These are phyloP conservation scores for Actinopyga echinites DNA, from an alignment of 53 echinoderm and acorn worm species.

Conservation along the genomic window DNA sequence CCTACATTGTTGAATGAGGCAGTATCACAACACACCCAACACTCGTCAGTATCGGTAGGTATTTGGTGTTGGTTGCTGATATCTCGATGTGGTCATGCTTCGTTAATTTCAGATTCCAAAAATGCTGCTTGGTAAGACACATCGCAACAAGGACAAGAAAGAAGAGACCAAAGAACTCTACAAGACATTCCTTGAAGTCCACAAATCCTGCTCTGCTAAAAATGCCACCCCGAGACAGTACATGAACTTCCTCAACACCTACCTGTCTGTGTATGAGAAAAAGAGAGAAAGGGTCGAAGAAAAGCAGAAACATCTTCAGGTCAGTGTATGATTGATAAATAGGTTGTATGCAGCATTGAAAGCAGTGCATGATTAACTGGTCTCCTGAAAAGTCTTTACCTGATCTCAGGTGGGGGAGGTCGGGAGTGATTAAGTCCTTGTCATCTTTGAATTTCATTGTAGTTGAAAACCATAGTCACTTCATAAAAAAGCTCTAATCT, in stretches of 20 bases:
- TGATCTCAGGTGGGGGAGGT: too few species aligned
- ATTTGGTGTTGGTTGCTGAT: too few species aligned
- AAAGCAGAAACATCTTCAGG: conserved; percentile 93
- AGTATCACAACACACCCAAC: too few species aligned
- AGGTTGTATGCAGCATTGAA: too few species aligned
- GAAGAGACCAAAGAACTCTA: conserved; percentile 76
- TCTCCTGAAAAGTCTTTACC: too few species aligned
- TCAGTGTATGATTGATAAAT: background rate
- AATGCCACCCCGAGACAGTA: conserved; percentile 94
- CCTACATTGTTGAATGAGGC: too few species aligned
- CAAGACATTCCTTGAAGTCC: conserved; percentile 94
- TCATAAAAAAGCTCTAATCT: too few species aligned
- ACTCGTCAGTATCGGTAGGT: too few species aligned
- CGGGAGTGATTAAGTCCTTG: too few species aligned
- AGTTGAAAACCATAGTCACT: too few species aligned
- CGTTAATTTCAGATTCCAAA: conserved; percentile 72
- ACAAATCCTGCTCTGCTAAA: conserved; percentile 67
- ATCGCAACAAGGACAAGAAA: conserved; percentile 66
- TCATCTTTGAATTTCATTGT: too few species aligned
- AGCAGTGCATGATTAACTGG: background rate
- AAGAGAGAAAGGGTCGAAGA: conserved; percentile 91
- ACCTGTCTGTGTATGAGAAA: conserved; percentile 82
- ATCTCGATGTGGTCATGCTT: background rate
- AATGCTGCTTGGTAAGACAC: conserved; percentile 69
- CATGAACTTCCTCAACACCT: conserved; percentile 94